These are phyloP conservation scores for Pseudoips prasinana DNA, from an alignment of 2,888 invertebrate species.

Conservation along the genomic window DNA sequence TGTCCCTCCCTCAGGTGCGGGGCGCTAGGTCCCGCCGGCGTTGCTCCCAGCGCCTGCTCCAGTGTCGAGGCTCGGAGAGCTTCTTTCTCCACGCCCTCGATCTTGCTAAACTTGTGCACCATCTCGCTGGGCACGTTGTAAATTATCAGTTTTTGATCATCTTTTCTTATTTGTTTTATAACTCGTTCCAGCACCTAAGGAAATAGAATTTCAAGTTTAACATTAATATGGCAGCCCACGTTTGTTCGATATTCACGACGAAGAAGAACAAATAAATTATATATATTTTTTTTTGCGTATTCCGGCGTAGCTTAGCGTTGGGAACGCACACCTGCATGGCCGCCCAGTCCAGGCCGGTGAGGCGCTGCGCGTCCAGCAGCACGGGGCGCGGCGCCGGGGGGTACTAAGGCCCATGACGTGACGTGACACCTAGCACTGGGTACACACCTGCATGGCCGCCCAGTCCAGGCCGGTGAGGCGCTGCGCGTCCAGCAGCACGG, in stretches of 20 bases:
- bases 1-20: too few species aligned
- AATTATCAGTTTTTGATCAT: conserved; percentile 76
- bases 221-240: background rate
- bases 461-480: conserved; percentile 86
- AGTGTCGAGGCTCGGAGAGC: too few species aligned
- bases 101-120: conserved; percentile 32
- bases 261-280: too few species aligned
- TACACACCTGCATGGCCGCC: conserved; percentile 44
- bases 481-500: conserved; percentile 83
- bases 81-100: conserved; percentile 35
- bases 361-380: conserved; percentile 83
- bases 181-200: conserved; percentile 82
- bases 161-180: conserved; percentile 75
- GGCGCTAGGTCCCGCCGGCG: too few species aligned
- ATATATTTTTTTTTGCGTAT: too few species aligned
- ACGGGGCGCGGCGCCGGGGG: conserved; percentile 60
- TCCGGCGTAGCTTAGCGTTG: too few species aligned
- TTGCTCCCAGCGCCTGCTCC: too few species aligned
- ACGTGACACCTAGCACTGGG: too few species aligned
- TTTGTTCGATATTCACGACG: too few species aligned
- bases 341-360: conserved; percentile 85
- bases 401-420: conserved; percentile 76
- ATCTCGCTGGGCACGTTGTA: conserved; percentile 53
- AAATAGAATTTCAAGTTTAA: background rate
- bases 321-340: conserved; percentile 45